Evolutionary conservation across 2,888 invertebrate species (phyloP).

Genomic region (Litoditis marina): DNA sequence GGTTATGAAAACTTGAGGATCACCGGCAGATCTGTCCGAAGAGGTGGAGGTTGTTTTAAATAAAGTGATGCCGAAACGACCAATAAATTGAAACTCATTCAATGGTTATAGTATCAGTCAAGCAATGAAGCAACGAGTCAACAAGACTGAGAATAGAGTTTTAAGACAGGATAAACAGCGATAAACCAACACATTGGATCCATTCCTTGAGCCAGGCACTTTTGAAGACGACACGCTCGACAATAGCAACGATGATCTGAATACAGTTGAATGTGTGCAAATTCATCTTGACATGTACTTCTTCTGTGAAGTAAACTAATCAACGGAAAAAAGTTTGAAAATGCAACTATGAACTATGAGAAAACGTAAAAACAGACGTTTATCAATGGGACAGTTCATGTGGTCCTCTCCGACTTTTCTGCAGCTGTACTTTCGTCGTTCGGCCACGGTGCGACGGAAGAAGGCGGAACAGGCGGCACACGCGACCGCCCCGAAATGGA

Average conservation of each 20-base stretch:
- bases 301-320: background rate
- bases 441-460: conserved; percentile 21
- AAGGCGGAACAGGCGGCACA: conserved; percentile 32
- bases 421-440: conserved; percentile 16
- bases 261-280: background rate
- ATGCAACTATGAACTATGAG: background rate
- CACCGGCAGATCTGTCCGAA: background rate
- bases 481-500: conserved; percentile 29
- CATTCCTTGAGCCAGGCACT: conserved; percentile 28
- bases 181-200: conserved; percentile 20
- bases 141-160: background rate
- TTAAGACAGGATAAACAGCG: no score
- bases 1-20: no score
- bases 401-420: conserved; percentile 13
- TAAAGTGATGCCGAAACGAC: no score
- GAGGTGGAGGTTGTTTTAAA: no score
- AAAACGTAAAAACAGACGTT: conserved; percentile 6
- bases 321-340: background rate
- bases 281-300: no score
- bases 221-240: conserved; percentile 29
- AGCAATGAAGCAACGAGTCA: no score
- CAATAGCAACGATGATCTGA: conserved; percentile 31
- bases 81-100: no score
- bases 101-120: no score
- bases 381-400: conserved; percentile 19